Conservation (phyloP, 2,797 vertebrate species). For the Craterocephalus amniculus region DNA sequence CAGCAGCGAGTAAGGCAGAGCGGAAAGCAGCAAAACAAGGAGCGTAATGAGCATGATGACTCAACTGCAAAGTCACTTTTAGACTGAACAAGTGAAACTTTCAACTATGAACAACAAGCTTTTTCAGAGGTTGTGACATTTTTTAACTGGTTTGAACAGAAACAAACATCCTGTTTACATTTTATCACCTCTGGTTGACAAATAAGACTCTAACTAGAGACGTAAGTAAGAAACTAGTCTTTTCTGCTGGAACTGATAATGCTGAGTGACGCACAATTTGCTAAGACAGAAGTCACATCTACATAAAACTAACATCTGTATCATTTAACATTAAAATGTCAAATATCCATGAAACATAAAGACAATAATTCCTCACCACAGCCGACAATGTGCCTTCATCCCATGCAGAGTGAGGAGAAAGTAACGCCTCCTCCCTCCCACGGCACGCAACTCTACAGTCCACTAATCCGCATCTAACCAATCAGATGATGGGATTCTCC, state of each 20-base stretch:
- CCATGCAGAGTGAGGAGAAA: slow-evolving; percentile 49
- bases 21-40: slow-evolving; percentile 9
- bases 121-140: slow-evolving; percentile 1
- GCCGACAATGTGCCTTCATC: slow-evolving; percentile 45
- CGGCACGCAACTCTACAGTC: slow-evolving; percentile 43
- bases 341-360: slow-evolving; percentile 11
- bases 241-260: not conserved
- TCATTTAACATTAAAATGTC: not conserved
- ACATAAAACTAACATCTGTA: slow-evolving; percentile 6
- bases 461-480: slow-evolving; percentile 69
- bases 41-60: not conserved
- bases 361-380: slow-evolving; percentile 62
- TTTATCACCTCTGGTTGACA: not conserved
- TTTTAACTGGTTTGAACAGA: not conserved
- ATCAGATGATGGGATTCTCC: slow-evolving; percentile 48
- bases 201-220: not conserved
- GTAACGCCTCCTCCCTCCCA: slow-evolving; percentile 33
- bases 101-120: not conserved
- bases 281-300: not conserved
- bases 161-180: not conserved
- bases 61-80: slow-evolving; percentile 12
- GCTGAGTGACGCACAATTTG: not conserved
- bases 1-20: slow-evolving; percentile 16
- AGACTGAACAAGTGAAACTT: not conserved
- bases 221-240: not conserved